Evolutionary conservation across 2,113 vertebrate genomes (phyloP).

Genomic region (Catagonus wagneri): DNA sequence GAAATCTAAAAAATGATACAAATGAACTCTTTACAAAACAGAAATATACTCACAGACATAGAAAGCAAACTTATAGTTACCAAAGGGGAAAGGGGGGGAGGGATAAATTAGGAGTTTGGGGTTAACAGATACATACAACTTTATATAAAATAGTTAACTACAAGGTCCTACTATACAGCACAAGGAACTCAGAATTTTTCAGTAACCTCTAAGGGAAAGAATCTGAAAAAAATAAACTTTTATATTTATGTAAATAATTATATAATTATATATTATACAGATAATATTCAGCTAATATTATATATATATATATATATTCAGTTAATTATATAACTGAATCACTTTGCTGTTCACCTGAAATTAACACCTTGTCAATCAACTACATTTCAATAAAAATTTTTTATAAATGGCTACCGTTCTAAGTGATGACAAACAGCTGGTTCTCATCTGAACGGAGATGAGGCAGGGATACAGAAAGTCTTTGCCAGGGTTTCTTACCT

Average conservation of each 20-base stretch:
- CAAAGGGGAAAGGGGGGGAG: too few relatives aligned
- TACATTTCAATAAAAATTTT: neutral
- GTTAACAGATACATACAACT: neutral
- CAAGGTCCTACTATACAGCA: neutral
- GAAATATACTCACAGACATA: too few relatives aligned
- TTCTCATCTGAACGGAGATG: too few relatives aligned
- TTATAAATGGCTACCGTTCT: too few relatives aligned
- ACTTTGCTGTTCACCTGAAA: neutral
- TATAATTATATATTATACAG: too few relatives aligned
- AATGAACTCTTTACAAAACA: too few relatives aligned
- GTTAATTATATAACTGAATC: neutral
- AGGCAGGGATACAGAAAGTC: accelerated
- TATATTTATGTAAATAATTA: too few relatives aligned
- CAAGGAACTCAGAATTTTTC: neutral
- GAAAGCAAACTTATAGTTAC: too few relatives aligned
- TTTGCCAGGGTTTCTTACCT: slow-evolving; percentile 86
- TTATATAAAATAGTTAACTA: too few relatives aligned
- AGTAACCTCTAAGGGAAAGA: neutral
- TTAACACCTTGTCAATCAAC: neutral
- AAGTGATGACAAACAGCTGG: neutral
- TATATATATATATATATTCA: too few relatives aligned
- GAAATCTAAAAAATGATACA: neutral
- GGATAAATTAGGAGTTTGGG: too few relatives aligned
- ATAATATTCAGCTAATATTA: too few relatives aligned
- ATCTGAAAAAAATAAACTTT: neutral